Evolutionary conservation across 2,888 invertebrate genomes (phyloP), one percentile per base, ranked within the genome.

Genomic region (Sisyra terminalis): DNA sequence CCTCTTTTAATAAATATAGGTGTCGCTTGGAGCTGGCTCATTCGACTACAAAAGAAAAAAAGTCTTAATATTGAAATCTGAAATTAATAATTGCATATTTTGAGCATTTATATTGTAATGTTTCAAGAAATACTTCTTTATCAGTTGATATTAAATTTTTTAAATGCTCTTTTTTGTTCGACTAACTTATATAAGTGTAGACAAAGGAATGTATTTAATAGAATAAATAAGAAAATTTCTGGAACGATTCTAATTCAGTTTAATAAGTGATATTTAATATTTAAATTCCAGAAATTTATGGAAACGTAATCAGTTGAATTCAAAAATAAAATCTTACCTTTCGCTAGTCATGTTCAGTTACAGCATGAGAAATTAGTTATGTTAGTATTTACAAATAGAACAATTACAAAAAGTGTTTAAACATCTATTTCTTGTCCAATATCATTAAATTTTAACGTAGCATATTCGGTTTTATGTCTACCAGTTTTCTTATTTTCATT

Each of bases 11-110:
- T 70, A 85, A 75, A 85, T 85, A 75, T 85, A 85, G 60, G 85
- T 85, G 78, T 84, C 79, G 73, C 85, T 85, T 78, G 73, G 68
- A 67, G 74, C 72, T 67, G 75, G 73, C 57, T 72, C 78, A 70
- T 78, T 76, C 68, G 75, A 75, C 75, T 77, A 71, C 65, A 72
- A 66, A 65, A 73, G 63, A 54, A 43, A 45, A 36, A 42, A 37
- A 42, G 29, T 45, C 13, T 39, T 24, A 37, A 24, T 39, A 43
- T 24, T 38, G 34, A 35, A 29, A 15, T 14, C 17, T 29, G 9
- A 6, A 17, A 32, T 16, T 18, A 24, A 29, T 29, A 11, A 43
- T 43, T 43, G 43, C 32, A 43, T 18, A 43, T 43, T 43, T 43
- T 43, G 43, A 43, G 43, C 43, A 43, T 30, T 16, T 43, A 34